phyloP scores from a whole-genome alignment of 2,797 vertebrate genomes.

The Ibycter americanus region DNA sequence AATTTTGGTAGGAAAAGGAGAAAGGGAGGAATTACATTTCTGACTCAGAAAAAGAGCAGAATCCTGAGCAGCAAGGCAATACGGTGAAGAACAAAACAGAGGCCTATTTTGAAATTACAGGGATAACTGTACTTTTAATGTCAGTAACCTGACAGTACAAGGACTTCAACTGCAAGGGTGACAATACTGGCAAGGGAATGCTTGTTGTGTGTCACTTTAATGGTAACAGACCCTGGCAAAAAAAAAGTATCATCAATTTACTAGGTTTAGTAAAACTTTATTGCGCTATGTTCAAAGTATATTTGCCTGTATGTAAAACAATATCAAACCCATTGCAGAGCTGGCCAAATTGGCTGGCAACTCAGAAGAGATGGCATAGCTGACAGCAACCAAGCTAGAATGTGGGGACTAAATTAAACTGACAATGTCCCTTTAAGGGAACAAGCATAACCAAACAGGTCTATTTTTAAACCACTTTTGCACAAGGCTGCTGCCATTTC shows the following conservation, averaged over 20 bases:
- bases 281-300: background rate
- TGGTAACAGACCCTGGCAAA: background rate
- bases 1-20: background rate
- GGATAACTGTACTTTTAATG: background rate
- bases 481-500: slow-evolving; percentile 39
- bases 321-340: background rate
- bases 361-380: background rate
- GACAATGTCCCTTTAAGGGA: slow-evolving; percentile 44
- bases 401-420: slow-evolving; percentile 4
- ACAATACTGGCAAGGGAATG: background rate
- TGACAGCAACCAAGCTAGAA: slow-evolving; percentile 19
- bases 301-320: slow-evolving; percentile 19
- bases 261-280: slow-evolving; percentile 16
- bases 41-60: background rate
- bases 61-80: background rate
- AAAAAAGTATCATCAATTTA: background rate
- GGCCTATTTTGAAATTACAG: background rate
- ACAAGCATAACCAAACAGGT: slow-evolving; percentile 12
- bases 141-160: background rate
- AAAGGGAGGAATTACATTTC: background rate
- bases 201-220: background rate
- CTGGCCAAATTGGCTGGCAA: slow-evolving; percentile 6
- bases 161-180: background rate
- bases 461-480: slow-evolving; percentile 55
- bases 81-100: background rate